Percentiles rank a stretch among this genome's conserved stretches.
phyloP scores from a whole-genome alignment of 2,888 invertebrate species.

The Pristionchus exspectatus region DNA sequence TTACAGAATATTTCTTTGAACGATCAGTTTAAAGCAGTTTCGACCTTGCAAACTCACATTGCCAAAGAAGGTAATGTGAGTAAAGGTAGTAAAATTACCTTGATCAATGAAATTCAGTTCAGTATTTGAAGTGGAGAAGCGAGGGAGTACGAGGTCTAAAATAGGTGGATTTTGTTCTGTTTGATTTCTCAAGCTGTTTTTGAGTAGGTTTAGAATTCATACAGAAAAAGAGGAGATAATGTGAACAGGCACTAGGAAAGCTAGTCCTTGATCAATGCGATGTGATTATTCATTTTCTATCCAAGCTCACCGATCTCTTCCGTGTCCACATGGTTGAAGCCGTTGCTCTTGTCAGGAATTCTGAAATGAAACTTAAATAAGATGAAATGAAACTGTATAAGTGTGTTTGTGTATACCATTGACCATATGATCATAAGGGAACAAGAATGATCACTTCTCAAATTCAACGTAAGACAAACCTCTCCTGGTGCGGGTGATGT shows the following conservation, averaged over 20 bases:
- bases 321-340: not conserved
- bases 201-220: too few relatives aligned
- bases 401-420: not conserved
- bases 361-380: not conserved
- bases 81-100: not conserved
- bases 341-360: not conserved
- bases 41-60: not conserved
- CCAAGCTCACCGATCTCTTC: not conserved
- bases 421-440: not conserved
- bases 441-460: not conserved
- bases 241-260: too few relatives aligned
- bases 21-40: not conserved
- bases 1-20: not conserved
- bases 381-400: not conserved
- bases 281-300: not conserved
- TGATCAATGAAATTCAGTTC: constrained; percentile 34
- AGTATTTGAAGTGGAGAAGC: not conserved
- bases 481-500: not conserved
- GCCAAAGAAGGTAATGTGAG: not conserved
- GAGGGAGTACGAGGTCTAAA: not conserved
- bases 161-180: not conserved
- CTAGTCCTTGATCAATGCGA: too few relatives aligned
- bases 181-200: too few relatives aligned
- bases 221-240: too few relatives aligned
- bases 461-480: not conserved